A percentile compares a stretch with the other conserved stretches of the same genome.
Conservation (phyloP, 2,113 vertebrate species). For the Hydropotes inermis region DNA sequence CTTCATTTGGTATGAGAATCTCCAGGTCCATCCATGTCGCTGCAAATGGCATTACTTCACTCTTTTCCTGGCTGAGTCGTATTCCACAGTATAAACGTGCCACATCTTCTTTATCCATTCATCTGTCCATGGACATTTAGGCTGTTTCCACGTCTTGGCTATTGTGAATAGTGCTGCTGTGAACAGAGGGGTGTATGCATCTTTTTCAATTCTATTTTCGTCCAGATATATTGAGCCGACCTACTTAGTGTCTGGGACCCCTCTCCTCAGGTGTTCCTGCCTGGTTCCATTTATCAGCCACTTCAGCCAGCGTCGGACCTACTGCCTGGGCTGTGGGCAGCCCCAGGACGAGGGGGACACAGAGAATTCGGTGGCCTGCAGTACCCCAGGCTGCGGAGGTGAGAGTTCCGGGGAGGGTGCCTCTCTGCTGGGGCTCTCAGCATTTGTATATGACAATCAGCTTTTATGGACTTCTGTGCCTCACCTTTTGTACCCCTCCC, state of each 20-base stretch:
- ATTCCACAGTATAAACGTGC: not conserved
- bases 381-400: slow-evolving; percentile 84
- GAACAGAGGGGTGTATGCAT: not conserved
- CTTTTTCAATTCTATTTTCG: not conserved
- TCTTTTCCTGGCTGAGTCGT: not conserved
- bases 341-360: not conserved
- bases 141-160: not conserved
- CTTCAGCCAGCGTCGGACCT: slow-evolving; percentile 50
- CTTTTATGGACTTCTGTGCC: not conserved
- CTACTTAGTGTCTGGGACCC: not conserved
- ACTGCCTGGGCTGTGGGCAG: slow-evolving; percentile 85
- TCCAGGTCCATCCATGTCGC: not conserved
- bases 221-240: not conserved
- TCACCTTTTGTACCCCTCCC: not conserved
- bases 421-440: not conserved
- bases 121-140: not conserved
- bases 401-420: not conserved
- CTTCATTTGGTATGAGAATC: not conserved
- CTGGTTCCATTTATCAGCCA: slow-evolving; percentile 63
- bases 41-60: not conserved
- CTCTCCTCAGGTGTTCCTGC: slow-evolving; percentile 42
- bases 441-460: not conserved
- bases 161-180: not conserved
- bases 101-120: not conserved
- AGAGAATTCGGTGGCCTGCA: slow-evolving; percentile 72